Conservation (phyloP, 1,140 invertebrate genomes). For the Tetramorium parvispinum region DNA sequence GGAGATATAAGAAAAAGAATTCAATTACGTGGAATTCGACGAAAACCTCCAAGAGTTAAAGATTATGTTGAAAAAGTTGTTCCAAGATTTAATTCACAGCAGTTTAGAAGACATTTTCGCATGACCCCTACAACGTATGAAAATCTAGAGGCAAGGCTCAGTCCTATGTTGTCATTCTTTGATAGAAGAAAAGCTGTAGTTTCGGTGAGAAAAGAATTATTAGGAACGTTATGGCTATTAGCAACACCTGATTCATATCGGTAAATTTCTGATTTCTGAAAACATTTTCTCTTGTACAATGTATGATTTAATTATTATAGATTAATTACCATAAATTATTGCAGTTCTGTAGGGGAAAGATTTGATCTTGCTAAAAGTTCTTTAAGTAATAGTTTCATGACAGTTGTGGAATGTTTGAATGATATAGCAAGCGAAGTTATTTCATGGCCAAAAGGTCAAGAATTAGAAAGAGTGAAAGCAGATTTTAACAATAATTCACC, state of each 20-base stretch:
- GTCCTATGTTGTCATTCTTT: neutral
- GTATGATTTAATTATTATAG: neutral
- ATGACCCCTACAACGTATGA: neutral
- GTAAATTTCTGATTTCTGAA: neutral
- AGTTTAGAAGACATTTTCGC: conserved; percentile 5
- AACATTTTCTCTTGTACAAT: neutral
- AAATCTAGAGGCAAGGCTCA: neutral
- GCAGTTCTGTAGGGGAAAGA: neutral
- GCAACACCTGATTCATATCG: conserved; percentile 11
- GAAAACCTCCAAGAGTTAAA: neutral
- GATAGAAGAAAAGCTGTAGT: neutral
- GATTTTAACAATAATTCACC: neutral
- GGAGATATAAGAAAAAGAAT: neutral
- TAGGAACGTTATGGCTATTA: neutral
- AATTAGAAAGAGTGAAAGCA: neutral
- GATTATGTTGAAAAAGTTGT: neutral
- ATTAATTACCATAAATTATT: neutral
- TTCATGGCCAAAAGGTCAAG: neutral
- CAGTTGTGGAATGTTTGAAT: neutral
- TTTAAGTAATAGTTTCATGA: conserved; percentile 5
- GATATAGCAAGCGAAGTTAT: neutral
- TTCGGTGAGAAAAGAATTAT: conserved; percentile 19
- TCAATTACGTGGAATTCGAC: neutral
- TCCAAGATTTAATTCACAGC: neutral
- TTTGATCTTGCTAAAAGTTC: conserved; percentile 11